Conservation (phyloP, 2,797 vertebrate genomes). For the Acrocephalus scirpaceus region DNA sequence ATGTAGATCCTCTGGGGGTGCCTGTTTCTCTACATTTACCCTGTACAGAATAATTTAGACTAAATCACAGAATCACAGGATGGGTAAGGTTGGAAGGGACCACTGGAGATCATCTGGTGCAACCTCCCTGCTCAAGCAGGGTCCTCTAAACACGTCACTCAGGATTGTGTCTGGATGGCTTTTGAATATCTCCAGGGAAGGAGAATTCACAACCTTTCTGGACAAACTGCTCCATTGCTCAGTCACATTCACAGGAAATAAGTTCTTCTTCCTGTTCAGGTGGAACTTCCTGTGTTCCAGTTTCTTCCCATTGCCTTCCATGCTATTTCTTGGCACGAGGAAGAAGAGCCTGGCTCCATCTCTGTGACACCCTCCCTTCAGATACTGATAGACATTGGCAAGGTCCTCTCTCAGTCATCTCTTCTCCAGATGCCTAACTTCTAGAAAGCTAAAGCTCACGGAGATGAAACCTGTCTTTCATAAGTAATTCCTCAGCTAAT, state of each 20-base stretch:
- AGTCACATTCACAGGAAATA: neutral
- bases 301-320: neutral
- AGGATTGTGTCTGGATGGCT: neutral
- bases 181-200: neutral
- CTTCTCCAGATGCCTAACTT: neutral
- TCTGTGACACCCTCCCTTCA: neutral
- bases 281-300: neutral
- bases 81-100: neutral
- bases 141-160: neutral
- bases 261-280: neutral
- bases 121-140: neutral
- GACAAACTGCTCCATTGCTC: neutral
- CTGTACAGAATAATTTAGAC: neutral
- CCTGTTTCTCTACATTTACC: neutral
- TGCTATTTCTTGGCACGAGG: neutral
- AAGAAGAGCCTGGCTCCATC: neutral
- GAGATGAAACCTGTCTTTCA: neutral
- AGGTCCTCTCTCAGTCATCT: neutral
- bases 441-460: neutral
- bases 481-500: neutral
- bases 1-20: neutral
- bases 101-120: neutral
- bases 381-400: too few relatives aligned
- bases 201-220: neutral
- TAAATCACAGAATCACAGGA: neutral